phyloP scores from a whole-genome alignment of 2,797 vertebrate species.

The Manis javanica region DNA sequence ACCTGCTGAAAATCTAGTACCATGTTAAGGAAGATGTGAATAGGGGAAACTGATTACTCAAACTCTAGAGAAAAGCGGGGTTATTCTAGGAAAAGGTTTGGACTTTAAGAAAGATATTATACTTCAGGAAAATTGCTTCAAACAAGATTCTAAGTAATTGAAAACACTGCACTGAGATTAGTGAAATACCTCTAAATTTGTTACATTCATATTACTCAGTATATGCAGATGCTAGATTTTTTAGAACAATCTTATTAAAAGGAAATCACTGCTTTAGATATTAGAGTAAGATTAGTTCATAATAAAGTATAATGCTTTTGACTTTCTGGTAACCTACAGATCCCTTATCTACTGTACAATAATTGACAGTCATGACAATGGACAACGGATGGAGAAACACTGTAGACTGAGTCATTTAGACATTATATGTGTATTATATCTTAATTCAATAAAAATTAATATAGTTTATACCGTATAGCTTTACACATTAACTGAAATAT shows the following conservation, averaged over 20 bases:
- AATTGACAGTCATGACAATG: not conserved
- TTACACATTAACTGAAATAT: not conserved
- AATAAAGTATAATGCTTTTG: constrained; percentile 42
- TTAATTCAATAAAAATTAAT: not conserved
- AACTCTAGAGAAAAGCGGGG: not conserved
- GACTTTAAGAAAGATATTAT: not conserved
- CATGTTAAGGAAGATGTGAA: not conserved
- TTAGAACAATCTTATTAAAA: constrained; percentile 21
- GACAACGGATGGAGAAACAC: not conserved
- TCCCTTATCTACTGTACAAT: not conserved
- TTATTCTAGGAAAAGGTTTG: not conserved
- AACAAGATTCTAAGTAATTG: not conserved
- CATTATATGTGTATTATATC: not conserved
- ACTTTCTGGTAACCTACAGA: not conserved
- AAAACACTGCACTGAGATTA: not conserved
- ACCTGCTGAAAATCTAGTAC: not conserved
- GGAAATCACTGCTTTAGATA: not conserved
- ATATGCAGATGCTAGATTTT: not conserved
- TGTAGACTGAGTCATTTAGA: not conserved
- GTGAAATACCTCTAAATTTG: constrained; percentile 26
- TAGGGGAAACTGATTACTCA: not conserved
- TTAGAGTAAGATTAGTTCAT: not conserved
- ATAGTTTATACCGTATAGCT: not conserved
- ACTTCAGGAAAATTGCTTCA: not conserved
- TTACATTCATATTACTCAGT: not conserved